phyloP scores from a whole-genome alignment of 2,113 vertebrate genomes.

The Macquaria australasica region DNA sequence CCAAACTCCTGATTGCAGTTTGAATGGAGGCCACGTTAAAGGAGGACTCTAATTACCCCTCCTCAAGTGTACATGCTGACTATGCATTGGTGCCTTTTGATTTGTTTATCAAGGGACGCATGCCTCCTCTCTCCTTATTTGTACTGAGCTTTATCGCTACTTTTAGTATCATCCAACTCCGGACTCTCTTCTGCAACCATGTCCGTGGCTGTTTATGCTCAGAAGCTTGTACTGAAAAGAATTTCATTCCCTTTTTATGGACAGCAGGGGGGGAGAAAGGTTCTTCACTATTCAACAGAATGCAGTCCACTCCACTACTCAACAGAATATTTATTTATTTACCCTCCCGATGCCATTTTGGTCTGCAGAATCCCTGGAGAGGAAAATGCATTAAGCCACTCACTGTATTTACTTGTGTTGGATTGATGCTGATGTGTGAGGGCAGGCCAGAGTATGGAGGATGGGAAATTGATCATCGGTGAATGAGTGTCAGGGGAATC shows the following conservation, averaged over 20 bases:
- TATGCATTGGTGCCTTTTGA: conserved; percentile 49
- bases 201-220: conserved; percentile 36
- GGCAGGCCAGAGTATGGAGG: conserved; percentile 67
- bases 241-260: conserved; percentile 45
- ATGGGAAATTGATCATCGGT: conserved; percentile 81
- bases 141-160: conserved; percentile 22
- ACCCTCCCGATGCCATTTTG: conserved; percentile 68
- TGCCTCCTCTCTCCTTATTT: conserved; percentile 19
- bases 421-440: conserved; percentile 76
- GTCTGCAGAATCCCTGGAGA: conserved; percentile 66
- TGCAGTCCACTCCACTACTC: conserved; percentile 53
- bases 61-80: conserved; percentile 50
- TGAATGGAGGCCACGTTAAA: conserved; percentile 69
- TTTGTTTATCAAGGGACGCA: conserved; percentile 38
- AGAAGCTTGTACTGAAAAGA: conserved; percentile 4
- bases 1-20: conserved; percentile 72
- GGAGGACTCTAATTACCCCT: conserved; percentile 69
- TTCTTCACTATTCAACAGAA: conserved; percentile 52
- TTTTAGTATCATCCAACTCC: conserved; percentile 24
- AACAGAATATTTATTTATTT: conserved; percentile 72
- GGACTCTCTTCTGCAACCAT: conserved; percentile 4
- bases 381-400: conserved; percentile 80
- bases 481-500: conserved; percentile 78
- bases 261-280: conserved; percentile 32
- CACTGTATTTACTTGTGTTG: conserved; percentile 77